These are phyloP conservation scores for Pecten maximus DNA, from an alignment of 2,888 invertebrate species.

Conservation along the genomic window DNA sequence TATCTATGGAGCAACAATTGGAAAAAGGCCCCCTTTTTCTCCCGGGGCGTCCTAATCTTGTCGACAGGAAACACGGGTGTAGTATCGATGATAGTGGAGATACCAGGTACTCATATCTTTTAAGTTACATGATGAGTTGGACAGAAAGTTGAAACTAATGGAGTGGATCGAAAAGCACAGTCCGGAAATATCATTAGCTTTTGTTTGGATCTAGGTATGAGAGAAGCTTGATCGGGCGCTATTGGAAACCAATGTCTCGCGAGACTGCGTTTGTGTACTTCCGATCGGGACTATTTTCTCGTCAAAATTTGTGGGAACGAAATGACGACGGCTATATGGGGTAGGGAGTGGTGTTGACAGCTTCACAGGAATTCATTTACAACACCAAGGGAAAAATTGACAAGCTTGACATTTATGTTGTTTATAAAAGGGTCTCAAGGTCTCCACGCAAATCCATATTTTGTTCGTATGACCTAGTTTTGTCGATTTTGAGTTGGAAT, in stretches of 20 bases:
- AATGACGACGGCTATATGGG: background rate
- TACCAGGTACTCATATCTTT: background rate
- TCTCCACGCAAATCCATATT: no score
- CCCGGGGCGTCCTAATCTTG: background rate
- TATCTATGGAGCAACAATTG: background rate
- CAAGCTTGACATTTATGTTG: background rate
- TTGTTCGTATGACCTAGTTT: no score
- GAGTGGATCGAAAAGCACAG: background rate
- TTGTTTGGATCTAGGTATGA: background rate
- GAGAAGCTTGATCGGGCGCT: background rate
- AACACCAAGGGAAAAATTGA: background rate
- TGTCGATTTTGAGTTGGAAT: no score
- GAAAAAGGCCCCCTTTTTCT: background rate
- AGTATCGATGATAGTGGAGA: background rate
- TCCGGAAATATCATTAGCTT: conserved; percentile 8
- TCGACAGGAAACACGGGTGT: background rate
- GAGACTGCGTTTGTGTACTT: background rate
- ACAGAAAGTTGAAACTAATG: conserved; percentile 13
- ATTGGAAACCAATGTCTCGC: conserved; percentile 20
- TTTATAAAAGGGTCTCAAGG: no score
- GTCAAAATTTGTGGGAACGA: conserved; percentile 11
- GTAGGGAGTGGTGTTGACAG: background rate
- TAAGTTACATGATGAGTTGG: background rate
- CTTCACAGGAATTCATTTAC: background rate
- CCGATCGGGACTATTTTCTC: conserved; percentile 13